phyloP scores from a whole-genome alignment of 2,797 vertebrate species.

The Rhabdophis nuchalis region DNA sequence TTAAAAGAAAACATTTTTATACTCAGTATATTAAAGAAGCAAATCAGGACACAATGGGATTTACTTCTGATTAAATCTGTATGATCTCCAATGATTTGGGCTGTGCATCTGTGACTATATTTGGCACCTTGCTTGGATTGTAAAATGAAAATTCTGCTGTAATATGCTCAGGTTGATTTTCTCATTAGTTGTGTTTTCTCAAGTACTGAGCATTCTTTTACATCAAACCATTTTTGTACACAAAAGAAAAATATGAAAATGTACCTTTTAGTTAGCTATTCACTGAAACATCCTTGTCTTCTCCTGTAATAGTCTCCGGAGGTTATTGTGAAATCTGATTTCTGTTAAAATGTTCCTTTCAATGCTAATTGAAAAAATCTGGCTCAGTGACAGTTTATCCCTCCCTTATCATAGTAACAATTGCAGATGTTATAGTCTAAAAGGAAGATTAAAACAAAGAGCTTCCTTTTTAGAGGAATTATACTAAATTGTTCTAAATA shows the following conservation, averaged over 20 bases:
- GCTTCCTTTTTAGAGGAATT: not conserved
- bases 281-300: conserved; percentile 30
- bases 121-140: not conserved
- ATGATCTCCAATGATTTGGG: not conserved
- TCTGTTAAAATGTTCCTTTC: conserved; percentile 48
- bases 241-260: not conserved
- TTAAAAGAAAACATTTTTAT: not conserved
- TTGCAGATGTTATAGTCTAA: not conserved
- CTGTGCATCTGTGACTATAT: not conserved
- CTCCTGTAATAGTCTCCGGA: conserved; percentile 13
- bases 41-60: not conserved
- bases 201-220: not conserved
- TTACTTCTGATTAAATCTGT: not conserved
- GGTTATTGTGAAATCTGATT: conserved; percentile 24
- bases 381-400: conserved; percentile 14
- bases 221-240: not conserved
- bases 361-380: conserved; percentile 30
- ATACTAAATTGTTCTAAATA: conserved; percentile 9
- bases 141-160: not conserved
- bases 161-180: not conserved
- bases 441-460: not conserved
- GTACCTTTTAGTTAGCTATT: not conserved
- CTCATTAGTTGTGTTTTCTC: not conserved
- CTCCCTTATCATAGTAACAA: not conserved
- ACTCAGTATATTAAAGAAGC: not conserved